A percentile compares a stretch with the other conserved stretches of the same genome.
These are phyloP conservation scores for Neogobius melanostomus DNA, from an alignment of 2,113 vertebrate species.

Conservation along the genomic window DNA sequence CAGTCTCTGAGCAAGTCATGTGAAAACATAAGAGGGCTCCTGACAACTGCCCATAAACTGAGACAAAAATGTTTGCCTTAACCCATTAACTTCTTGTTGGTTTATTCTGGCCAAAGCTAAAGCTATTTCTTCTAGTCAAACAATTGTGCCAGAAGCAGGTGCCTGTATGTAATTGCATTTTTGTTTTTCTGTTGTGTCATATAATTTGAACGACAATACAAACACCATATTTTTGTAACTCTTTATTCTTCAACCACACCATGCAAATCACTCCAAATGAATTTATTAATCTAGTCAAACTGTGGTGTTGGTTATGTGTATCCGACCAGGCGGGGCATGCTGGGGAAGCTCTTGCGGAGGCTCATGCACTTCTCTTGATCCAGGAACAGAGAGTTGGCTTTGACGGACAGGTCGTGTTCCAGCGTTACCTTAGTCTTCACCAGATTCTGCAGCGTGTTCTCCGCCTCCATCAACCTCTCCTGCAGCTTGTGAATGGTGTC, in stretches of 20 bases:
- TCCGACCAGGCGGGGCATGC: conserved; percentile 82
- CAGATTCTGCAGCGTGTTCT: conserved; percentile 85
- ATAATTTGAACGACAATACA: too few species aligned
- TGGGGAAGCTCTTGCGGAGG: conserved; percentile 89
- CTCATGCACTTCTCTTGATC: conserved; percentile 96
- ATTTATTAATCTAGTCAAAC: background rate
- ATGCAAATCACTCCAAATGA: conserved; percentile 26
- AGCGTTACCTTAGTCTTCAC: conserved; percentile 82
- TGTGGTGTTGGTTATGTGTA: conserved; percentile 68
- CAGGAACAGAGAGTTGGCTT: conserved; percentile 90
- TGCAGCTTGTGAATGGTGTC: conserved; percentile 84
- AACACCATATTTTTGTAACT: too few species aligned
- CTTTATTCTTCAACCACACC: too few species aligned
- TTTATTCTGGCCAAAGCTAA: too few species aligned
- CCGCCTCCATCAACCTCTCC: conserved; percentile 83
- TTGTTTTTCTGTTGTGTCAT: too few species aligned
- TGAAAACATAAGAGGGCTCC: background rate
- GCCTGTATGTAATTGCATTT: too few species aligned
- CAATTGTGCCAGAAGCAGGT: too few species aligned
- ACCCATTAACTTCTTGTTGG: too few species aligned
- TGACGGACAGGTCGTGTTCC: conserved; percentile 89
- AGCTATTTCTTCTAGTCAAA: too few species aligned
- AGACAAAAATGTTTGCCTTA: too few species aligned
- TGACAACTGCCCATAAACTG: background rate
- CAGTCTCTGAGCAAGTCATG: background rate